Conservation (phyloP, 2,113 vertebrate species). For the Cygnus atratus region DNA sequence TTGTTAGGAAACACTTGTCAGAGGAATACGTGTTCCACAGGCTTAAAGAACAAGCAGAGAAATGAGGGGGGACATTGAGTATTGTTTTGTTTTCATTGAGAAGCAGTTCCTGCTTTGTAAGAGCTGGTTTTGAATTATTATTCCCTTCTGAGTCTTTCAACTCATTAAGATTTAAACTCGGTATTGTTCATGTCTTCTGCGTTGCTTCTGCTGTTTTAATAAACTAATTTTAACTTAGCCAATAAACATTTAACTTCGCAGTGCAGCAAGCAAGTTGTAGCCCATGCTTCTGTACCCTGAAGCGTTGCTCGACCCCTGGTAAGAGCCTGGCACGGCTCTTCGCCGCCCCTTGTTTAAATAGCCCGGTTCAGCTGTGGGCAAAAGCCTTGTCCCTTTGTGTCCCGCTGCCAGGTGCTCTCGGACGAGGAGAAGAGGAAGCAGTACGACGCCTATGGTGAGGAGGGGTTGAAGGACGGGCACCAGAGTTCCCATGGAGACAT, state of each 20-base stretch:
- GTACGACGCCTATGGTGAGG: constrained; percentile 93
- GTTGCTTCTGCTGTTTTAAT: not conserved
- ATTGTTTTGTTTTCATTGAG: not conserved
- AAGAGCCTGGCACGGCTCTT: not conserved
- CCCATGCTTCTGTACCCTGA: not conserved
- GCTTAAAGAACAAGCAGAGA: not conserved
- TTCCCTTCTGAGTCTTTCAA: not conserved
- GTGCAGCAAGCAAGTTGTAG: not conserved
- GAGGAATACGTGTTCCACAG: fast-evolving
- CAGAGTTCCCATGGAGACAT: constrained; percentile 96
- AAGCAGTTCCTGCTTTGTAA: not conserved
- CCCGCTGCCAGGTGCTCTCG: constrained; percentile 86
- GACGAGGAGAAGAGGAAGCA: constrained; percentile 98
- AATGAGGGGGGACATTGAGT: fast-evolving
- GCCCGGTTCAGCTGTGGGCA: not conserved
- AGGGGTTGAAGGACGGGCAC: constrained; percentile 95
- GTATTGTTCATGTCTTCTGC: fast-evolving
- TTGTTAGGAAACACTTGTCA: fast-evolving
- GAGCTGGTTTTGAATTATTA: not conserved
- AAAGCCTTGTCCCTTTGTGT: not conserved
- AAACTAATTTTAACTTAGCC: fast-evolving
- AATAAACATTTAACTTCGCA: not conserved
- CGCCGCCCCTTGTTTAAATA: not conserved
- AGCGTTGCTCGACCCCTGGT: not conserved
- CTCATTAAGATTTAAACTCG: not conserved